Conservation (phyloP, 37 sponge, comb jelly and placozoan species). For the Cliona cf. orientalis region DNA sequence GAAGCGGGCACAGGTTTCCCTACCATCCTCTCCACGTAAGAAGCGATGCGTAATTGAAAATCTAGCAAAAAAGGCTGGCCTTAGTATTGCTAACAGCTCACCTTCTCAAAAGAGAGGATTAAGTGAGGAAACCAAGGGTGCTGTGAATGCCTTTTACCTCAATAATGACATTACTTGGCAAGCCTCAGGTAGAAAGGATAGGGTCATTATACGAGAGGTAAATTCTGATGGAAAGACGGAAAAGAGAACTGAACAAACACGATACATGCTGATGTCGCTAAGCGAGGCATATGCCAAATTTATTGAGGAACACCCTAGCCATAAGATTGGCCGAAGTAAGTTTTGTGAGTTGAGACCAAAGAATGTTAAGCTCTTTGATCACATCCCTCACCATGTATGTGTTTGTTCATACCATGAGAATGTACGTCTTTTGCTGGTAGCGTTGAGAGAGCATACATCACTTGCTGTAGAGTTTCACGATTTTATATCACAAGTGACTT, state of each 20-base stretch:
- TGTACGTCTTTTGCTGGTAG: slow-evolving; percentile 43
- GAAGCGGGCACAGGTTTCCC: neutral
- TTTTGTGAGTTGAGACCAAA: slow-evolving; percentile 52
- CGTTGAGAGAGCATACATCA: slow-evolving; percentile 38
- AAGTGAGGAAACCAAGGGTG: neutral
- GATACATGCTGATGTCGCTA: slow-evolving; percentile 47
- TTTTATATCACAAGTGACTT: slow-evolving; percentile 38
- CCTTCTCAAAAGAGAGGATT: neutral
- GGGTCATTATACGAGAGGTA: slow-evolving; percentile 29
- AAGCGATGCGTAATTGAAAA: neutral
- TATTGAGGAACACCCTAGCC: neutral
- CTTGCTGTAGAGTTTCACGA: slow-evolving; percentile 16
- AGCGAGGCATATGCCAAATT: slow-evolving; percentile 30
- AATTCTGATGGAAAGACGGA: slow-evolving; percentile 9
- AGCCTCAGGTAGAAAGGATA: slow-evolving; percentile 40
- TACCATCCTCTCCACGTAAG: slow-evolving; percentile 10
- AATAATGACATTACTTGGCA: slow-evolving; percentile 40
- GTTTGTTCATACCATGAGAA: slow-evolving; percentile 53
- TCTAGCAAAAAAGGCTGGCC: neutral
- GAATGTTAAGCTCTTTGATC: slow-evolving; percentile 48
- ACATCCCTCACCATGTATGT: slow-evolving; percentile 57
- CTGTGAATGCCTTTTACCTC: slow-evolving; percentile 20
- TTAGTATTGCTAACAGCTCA: slow-evolving; percentile 3
- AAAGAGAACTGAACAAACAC: slow-evolving; percentile 39
- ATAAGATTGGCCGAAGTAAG: slow-evolving; percentile 28